Conservation (phyloP, 2,797 vertebrate genomes). For the Psittacula echo region DNA sequence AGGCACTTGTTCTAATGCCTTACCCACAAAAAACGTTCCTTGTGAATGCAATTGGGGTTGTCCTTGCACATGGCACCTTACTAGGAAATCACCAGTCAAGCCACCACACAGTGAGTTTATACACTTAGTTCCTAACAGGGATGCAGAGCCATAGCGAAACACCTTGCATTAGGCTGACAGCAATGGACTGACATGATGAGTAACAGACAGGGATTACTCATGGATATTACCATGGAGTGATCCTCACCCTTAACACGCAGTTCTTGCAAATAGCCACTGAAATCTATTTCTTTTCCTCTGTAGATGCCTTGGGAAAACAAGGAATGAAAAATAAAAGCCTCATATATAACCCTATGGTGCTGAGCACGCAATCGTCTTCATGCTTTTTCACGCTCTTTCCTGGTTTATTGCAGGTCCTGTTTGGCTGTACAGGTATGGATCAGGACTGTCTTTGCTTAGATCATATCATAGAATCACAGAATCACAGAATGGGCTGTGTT, state of each 20-base stretch:
- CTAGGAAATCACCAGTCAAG: background rate
- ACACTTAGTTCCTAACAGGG: background rate
- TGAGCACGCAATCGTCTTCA: background rate
- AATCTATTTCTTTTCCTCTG: background rate
- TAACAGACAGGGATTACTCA: background rate
- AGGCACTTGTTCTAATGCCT: slow-evolving; percentile 45
- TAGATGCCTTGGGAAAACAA: background rate
- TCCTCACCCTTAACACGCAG: background rate
- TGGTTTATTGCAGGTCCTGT: background rate
- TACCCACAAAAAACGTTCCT: background rate
- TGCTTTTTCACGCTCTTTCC: background rate
- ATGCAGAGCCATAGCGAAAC: background rate
- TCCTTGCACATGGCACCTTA: background rate
- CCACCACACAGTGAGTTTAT: background rate
- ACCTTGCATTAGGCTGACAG: background rate
- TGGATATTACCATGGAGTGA: background rate
- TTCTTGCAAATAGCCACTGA: background rate
- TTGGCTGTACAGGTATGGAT: background rate
- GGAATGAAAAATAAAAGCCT: background rate
- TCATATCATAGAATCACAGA: background rate
- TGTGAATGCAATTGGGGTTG: background rate
- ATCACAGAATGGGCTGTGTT: background rate
- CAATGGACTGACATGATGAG: background rate
- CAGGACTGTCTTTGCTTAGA: background rate
- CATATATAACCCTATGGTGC: background rate